Base-by-base conservation (phyloP, 2,888 invertebrate genomes). In the Hypsopygia costalis region DNA sequence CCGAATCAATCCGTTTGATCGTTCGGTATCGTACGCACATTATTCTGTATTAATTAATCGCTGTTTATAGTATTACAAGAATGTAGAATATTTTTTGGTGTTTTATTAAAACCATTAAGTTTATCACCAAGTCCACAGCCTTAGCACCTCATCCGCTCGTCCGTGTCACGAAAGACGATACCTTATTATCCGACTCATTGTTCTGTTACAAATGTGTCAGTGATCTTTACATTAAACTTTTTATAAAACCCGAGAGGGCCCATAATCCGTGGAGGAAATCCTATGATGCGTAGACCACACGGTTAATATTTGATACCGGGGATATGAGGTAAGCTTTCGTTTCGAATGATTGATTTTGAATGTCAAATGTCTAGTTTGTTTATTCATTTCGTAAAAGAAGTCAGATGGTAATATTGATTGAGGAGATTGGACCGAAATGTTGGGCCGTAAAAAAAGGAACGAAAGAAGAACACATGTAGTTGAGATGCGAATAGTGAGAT, bases 171-270 rank as follows among this genome's bases (percentile, higher is more conserved):
- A 82, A 88, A 88, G 73, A 63, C 65, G 86, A 88, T 87, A 86
- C 85, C 82, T 82, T 85, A 81, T 86, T 85, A 83, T 85, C 86
- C 83, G 77, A 87, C 78, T 86, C 87, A 87, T 87, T 88, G 87
- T 87, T 85, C 86, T 87, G 88, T 87, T 86, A 87, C 86, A 88
- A 88, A 88, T 87, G 87, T 87, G 87, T 88, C 86, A 88, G 86
- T 81, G 87, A 88, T 88, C 87, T 86, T 86, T 73, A 85, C 82
- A 87, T 82, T 77, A 77, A 83, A 83, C 80, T 82, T 85, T 87
- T 86, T 81, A 71, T 71, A 87, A 16, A 86, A 16, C 71, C 76
- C 75, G 82, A 87, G 77, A 74, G 16, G 62, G 81, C 78, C 73
- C 74, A 87, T 88, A 88, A 86, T 87, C 83, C 75, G 57, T 69